Percentiles rank a stretch among this genome's conserved stretches.
Conservation (phyloP, 92 coral and sea anemone species). For the Umimayanthus kanabou region DNA sequence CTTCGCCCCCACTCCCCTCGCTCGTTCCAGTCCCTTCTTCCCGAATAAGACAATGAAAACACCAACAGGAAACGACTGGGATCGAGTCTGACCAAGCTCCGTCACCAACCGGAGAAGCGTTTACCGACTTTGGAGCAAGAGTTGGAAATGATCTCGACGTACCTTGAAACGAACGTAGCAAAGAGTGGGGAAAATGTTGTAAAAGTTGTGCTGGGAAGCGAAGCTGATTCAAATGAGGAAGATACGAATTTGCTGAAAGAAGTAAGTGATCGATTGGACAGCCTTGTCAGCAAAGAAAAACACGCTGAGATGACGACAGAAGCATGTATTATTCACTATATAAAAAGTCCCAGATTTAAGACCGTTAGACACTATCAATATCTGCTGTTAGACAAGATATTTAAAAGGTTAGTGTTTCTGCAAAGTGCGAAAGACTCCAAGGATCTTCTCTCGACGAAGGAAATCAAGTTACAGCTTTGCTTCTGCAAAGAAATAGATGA, state of each 20-base stretch:
- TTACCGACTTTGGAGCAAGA: conserved; percentile 26
- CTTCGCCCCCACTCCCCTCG: too few relatives aligned
- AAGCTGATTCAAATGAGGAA: not conserved
- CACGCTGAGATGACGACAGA: not conserved
- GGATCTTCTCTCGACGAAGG: too few relatives aligned
- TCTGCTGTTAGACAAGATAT: not conserved
- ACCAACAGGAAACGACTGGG: too few relatives aligned
- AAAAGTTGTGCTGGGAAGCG: conserved; percentile 18
- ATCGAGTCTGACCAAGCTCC: too few relatives aligned
- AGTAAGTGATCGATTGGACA: not conserved
- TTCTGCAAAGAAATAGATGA: conserved; percentile 18
- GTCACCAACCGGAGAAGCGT: not conserved
- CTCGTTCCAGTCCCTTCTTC: too few relatives aligned
- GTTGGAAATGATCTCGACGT: conserved; percentile 16
- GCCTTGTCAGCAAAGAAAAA: not conserved
- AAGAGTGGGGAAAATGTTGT: not conserved
- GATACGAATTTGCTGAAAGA: not conserved
- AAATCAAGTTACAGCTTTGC: conserved; percentile 13
- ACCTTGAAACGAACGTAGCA: not conserved
- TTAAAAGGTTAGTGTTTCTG: conserved; percentile 31
- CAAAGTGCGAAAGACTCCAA: conserved; percentile 24
- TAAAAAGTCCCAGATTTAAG: too few relatives aligned
- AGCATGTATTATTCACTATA: not conserved
- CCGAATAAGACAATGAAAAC: too few relatives aligned
- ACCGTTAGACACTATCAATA: too few relatives aligned